phyloP scores from a whole-genome alignment of 1,140 invertebrate genomes.

The Rhopalosiphum padi region DNA sequence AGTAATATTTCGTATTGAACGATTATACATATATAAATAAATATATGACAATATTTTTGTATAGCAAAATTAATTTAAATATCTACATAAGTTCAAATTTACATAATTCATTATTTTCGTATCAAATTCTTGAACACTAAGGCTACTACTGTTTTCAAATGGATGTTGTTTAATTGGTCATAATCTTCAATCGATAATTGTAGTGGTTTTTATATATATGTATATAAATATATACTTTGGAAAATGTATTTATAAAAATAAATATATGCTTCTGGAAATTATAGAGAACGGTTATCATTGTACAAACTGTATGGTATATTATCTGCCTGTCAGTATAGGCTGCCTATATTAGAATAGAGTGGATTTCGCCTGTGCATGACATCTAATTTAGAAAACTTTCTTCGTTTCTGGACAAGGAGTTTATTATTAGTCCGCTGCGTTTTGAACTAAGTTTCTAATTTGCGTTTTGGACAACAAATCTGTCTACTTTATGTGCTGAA shows the following conservation, averaged over 20 bases:
- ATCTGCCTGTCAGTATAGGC: background rate
- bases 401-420: constrained; percentile 22
- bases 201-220: background rate
- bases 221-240: background rate
- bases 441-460: constrained; percentile 38
- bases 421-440: constrained; percentile 1
- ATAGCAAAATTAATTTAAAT: background rate
- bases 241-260: background rate
- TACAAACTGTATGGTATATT: background rate
- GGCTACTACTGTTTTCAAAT: background rate
- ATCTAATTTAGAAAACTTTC: constrained; percentile 50
- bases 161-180: background rate
- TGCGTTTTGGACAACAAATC: constrained; percentile 20
- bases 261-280: background rate
- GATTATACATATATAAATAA: too few species aligned
- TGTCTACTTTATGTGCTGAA: background rate
- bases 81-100: background rate
- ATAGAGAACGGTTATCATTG: background rate
- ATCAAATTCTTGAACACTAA: background rate
- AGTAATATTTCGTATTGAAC: background rate
- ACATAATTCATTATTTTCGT: background rate
- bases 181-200: background rate
- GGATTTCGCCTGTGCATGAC: constrained; percentile 31
- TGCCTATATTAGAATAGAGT: background rate
- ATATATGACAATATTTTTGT: background rate